Evolutionary conservation across 2,888 invertebrate genomes (phyloP).

Genomic region (Xestia xanthographa): DNA sequence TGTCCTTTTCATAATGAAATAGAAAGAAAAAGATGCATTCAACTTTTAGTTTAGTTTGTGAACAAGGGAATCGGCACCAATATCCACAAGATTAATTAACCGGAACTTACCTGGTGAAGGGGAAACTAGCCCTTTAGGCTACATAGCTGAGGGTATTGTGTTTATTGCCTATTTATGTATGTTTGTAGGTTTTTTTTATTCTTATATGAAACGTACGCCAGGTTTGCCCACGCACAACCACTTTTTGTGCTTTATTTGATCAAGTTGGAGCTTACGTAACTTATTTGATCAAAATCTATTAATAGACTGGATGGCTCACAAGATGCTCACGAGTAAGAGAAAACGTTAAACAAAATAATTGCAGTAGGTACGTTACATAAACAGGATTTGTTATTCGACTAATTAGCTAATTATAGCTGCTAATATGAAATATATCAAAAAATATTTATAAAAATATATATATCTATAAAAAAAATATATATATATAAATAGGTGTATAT

Average conservation of each 20-base stretch:
- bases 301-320: too few species aligned
- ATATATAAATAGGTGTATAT: too few species aligned
- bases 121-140: not conserved
- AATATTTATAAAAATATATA: too few species aligned
- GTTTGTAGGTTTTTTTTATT: too few species aligned
- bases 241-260: conserved; percentile 21
- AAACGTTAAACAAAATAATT: not conserved
- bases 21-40: too few species aligned
- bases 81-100: not conserved
- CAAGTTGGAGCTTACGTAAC: conserved; percentile 3
- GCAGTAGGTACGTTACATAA: not conserved
- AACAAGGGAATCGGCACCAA: too few species aligned
- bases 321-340: not conserved
- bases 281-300: not conserved
- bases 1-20: too few species aligned
- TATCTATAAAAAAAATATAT: too few species aligned
- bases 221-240: not conserved
- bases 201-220: not conserved
- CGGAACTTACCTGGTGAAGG: not conserved
- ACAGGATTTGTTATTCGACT: not conserved
- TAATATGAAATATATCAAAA: too few species aligned
- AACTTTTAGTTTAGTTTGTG: too few species aligned
- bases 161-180: too few species aligned
- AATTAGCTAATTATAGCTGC: too few species aligned
- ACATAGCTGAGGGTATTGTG: not conserved